Evolutionary conservation across 1,140 invertebrate genomes (phyloP).

Genomic region (Galendromus occidentalis): DNA sequence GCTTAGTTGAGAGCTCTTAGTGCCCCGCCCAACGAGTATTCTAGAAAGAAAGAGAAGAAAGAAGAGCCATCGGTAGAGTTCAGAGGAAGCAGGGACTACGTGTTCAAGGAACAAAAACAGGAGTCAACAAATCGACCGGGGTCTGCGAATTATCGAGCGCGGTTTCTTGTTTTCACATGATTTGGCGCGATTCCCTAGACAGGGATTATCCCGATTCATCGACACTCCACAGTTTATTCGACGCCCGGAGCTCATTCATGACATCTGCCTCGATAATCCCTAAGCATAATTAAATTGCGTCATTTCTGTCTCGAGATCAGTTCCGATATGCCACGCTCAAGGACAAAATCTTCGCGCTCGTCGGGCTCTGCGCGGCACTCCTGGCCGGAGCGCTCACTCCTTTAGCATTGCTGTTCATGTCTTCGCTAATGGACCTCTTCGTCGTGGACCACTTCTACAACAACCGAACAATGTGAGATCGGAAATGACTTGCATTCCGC

Average conservation of each 20-base stretch:
- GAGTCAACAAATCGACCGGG: too few relatives aligned
- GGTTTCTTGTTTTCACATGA: background rate
- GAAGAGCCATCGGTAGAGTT: background rate
- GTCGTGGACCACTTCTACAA: constrained; percentile 1
- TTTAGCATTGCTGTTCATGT: background rate
- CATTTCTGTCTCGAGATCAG: background rate
- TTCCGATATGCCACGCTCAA: background rate
- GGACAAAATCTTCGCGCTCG: background rate
- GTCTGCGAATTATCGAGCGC: too few relatives aligned
- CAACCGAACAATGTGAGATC: background rate
- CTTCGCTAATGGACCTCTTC: constrained; percentile 2
- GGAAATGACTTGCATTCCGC: too few relatives aligned
- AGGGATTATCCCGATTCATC: background rate
- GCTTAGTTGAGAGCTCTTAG: background rate
- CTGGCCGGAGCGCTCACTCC: background rate
- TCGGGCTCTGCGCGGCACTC: background rate
- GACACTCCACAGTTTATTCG: background rate
- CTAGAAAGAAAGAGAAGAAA: background rate
- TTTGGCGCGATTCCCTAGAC: background rate
- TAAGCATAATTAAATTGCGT: background rate
- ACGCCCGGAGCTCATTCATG: background rate
- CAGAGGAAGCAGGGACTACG: background rate
- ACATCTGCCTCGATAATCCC: background rate
- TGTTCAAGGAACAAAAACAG: background rate
- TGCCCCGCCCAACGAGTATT: background rate